Base-by-base conservation (phyloP, 2,797 vertebrate genomes). In the Vireo griseus region DNA sequence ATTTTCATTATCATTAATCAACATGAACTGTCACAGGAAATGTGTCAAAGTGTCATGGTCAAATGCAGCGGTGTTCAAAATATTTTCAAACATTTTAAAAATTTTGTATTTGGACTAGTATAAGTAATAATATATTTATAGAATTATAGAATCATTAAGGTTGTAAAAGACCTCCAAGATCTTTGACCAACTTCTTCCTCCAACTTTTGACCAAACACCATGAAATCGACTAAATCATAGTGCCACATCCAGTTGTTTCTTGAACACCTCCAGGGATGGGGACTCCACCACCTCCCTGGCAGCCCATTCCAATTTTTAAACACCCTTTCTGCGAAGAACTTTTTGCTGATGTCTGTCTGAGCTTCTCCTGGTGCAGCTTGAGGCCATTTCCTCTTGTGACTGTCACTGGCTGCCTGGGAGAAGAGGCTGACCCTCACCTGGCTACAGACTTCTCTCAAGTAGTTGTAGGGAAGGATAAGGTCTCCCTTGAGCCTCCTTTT, bases 221-320 rank as follows among this genome's bases (percentile, higher is more conserved):
- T 2, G n/a, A n/a, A 0, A 0, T 37, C 58, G 57, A 24, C 31
- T 19, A n/a, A 63, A 19, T 24, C 22, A 37, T 1, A 9, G 42
- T 48, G 4, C 10, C 8, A 14, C 3, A 1, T 44, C 5, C 19
- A n/a, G 8, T 2, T 19, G 3, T 28, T 71, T 50, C 31, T 72
- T 37, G 8, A 78, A 16, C 44, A 44, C 13, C 6, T 17, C 21
- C n/a, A 28, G 16, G 16, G 15, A 28, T 50, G 13, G 7, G 7
- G 31, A 37, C 8, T 44, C 19, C 11, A 42, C 22, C 21, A 17
- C 7, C 14, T 25, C 10, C 51, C 44, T 24, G 22, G 18, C 16
- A 44, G 9, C 9, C 13, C 16, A 12, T 44, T 65, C 28, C 22
- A 24, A n/a, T 20, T 37, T 31, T 13, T 65, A 24, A 12, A 2